Evolutionary conservation across 2,888 invertebrate species (phyloP).

Genomic region (Lithodes maja): DNA sequence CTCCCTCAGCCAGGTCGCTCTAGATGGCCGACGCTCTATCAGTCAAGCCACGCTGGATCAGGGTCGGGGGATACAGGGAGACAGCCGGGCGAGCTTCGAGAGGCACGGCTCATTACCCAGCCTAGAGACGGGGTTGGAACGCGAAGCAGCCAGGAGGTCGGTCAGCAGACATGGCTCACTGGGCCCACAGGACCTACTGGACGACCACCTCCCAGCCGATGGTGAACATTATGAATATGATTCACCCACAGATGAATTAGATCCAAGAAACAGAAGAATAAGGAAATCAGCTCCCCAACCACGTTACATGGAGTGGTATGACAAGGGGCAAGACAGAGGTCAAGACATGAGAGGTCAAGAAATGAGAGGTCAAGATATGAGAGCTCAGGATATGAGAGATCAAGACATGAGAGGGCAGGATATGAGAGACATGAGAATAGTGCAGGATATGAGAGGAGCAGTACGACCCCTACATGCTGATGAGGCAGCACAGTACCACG

Average conservation of each 20-base stretch:
- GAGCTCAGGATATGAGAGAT: background rate
- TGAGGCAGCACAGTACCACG: background rate
- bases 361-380: background rate
- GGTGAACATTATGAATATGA: constrained; percentile 39
- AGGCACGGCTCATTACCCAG: constrained; percentile 65
- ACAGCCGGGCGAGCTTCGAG: constrained; percentile 45
- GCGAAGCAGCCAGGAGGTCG: constrained; percentile 45
- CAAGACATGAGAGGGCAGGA: constrained; percentile 1
- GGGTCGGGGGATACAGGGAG: constrained; percentile 31
- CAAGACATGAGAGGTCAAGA: constrained; percentile 8
- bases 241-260: constrained; percentile 8
- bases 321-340: constrained; percentile 29
- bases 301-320: constrained; percentile 60
- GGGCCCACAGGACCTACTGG: constrained; percentile 50
- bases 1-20: constrained; percentile 51
- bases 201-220: constrained; percentile 35
- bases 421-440: background rate
- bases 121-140: constrained; percentile 62
- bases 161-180: constrained; percentile 55
- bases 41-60: constrained; percentile 41
- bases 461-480: background rate
- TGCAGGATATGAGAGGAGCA: background rate
- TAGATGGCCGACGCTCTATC: constrained; percentile 48
- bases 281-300: constrained; percentile 19
- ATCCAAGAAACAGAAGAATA: constrained; percentile 21